These are phyloP conservation scores for Siderastrea siderea DNA, from an alignment of 92 coral and sea anemone species.

Conservation along the genomic window DNA sequence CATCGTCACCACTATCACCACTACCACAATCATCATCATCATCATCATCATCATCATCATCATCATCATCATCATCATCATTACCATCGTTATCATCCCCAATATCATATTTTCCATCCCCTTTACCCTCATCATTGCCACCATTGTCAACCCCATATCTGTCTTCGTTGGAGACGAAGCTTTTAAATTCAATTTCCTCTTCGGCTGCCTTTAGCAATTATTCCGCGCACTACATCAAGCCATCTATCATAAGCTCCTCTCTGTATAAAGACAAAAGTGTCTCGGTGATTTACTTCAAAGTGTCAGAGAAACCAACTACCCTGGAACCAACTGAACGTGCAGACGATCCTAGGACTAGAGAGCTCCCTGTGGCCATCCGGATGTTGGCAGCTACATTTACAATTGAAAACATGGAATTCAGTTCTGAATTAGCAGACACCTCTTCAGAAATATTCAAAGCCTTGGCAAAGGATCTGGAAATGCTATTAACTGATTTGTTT, in stretches of 20 bases:
- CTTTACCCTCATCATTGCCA: neutral
- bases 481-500: neutral
- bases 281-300: neutral
- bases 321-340: neutral
- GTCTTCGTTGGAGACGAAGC: neutral
- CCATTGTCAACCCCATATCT: neutral
- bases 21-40: neutral
- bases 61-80: neutral
- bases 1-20: neutral
- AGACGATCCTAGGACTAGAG: neutral
- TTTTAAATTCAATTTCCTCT: neutral
- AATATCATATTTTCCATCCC: neutral
- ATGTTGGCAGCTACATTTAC: conserved; percentile 8
- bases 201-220: neutral
- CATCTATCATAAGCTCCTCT: neutral
- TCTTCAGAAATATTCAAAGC: conserved; percentile 5
- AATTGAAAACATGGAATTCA: conserved; percentile 20
- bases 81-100: neutral
- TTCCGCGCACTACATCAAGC: too few species aligned
- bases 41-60: neutral
- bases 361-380: neutral
- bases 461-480: conserved; percentile 7
- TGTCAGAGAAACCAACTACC: neutral
- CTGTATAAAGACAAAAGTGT: neutral
- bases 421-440: neutral